Conservation (phyloP, 2,797 vertebrate genomes). For the Choloepus didactylus region DNA sequence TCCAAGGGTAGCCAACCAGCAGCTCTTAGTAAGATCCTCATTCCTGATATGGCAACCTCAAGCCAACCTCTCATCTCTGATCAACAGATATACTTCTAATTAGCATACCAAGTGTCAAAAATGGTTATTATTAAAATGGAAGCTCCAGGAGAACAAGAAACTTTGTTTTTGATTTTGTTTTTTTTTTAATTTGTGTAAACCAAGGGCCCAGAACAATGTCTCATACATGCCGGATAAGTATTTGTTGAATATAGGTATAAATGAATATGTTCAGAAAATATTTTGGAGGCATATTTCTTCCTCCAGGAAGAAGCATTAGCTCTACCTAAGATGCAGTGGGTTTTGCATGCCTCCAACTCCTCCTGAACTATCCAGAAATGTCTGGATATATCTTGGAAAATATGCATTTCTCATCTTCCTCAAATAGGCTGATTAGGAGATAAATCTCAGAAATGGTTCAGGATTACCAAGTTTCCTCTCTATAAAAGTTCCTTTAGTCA, state of each 20-base stretch:
- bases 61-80: not conserved
- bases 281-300: not conserved
- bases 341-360: not conserved
- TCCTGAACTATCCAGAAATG: not conserved
- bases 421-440: not conserved
- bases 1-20: not conserved
- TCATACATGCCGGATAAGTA: not conserved
- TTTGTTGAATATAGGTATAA: not conserved
- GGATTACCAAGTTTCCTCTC: not conserved
- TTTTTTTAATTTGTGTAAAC: constrained; percentile 18
- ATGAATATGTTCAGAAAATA: not conserved
- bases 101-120: not conserved
- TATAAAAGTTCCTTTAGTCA: not conserved
- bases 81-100: not conserved
- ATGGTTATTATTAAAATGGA: not conserved
- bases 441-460: not conserved
- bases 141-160: not conserved
- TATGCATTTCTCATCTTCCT: not conserved
- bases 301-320: not conserved
- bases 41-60: not conserved
- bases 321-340: not conserved
- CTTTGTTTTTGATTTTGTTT: not conserved
- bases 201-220: not conserved
- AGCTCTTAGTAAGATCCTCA: not conserved
- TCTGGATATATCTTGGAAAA: no score